phyloP scores from a whole-genome alignment of 2,797 vertebrate species.

The Euphonia xanthogaster region DNA sequence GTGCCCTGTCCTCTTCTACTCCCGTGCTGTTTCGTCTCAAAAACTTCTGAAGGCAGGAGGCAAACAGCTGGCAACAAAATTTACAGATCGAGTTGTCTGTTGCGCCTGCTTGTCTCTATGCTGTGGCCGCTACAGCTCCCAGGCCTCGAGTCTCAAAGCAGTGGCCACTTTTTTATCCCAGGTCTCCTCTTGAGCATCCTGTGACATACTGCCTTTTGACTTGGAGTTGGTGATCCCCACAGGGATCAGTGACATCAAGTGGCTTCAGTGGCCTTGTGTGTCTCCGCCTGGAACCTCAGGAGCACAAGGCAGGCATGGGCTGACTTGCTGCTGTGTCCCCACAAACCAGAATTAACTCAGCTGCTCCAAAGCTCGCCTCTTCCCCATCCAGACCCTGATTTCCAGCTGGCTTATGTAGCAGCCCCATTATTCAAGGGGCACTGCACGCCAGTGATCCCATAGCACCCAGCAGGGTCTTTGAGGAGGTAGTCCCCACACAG shows the following conservation, averaged over 20 bases:
- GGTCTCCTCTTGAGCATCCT: not conserved
- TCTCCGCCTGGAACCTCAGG: not conserved
- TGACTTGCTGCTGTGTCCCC: fast-evolving
- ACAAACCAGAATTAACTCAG: not conserved
- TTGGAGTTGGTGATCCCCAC: fast-evolving
- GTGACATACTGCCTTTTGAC: not conserved
- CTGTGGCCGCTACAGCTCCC: fast-evolving
- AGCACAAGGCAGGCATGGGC: not conserved
- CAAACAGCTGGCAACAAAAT: not conserved
- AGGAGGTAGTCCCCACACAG: not conserved
- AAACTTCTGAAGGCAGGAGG: fast-evolving
- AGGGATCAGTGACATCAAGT: not conserved
- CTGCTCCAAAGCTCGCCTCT: fast-evolving
- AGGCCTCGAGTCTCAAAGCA: not conserved
- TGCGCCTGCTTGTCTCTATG: fast-evolving
- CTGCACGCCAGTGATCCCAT: fast-evolving
- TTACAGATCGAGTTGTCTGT: fast-evolving
- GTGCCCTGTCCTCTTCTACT: fast-evolving
- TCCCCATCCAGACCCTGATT: not conserved
- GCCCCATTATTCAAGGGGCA: not conserved
- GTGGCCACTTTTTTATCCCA: not conserved
- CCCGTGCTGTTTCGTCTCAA: not conserved
- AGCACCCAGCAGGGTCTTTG: not conserved
- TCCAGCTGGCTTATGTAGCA: not conserved
- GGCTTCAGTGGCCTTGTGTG: fast-evolving